Base-by-base conservation (phyloP, 2,888 invertebrate species). In the Drosophila prostipennis region DNA sequence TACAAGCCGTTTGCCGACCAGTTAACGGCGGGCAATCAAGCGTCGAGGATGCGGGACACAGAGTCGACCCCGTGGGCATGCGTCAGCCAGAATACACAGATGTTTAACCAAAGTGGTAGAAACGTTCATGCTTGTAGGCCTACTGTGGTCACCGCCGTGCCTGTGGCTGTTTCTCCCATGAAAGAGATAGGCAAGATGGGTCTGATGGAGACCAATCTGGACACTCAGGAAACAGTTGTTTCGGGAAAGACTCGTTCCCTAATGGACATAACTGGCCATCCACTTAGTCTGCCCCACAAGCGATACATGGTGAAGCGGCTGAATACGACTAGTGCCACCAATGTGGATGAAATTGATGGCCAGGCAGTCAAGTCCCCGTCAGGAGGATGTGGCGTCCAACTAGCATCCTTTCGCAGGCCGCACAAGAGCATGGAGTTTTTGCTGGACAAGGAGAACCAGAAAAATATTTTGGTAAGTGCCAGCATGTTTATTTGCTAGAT, bases 351-450 rank as follows among this genome's bases (percentile, higher is more conserved):
- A 37, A 58, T 64, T 16, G 75, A 74, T 19, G 92, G 91, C 72
- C 91, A 91, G 83, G 91, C 89, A 58, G 59, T 81, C 56, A 84
- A 84, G 61, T 61, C 72, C 46, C 74, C 78, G 78, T 87, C 76
- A 73, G 83, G 89, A 85, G 55, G 73, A 68, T 90, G 90, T 40
- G 78, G 70, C 36, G 88, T 91, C 79, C 91, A 89, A 76, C 90
- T 91, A 60, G 90, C 88, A 39, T 86, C 89, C 90, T 86, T 89
- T 57, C 93, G 91, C 57, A 90, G 94, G 74, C 96, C 96, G 55
- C 96, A 96, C 93, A 97, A 97, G 93, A 97, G 97, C 93, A 97
- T 98, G 97, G 98, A 98, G 94, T 98, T 97, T 94, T 95, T 98
- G 91, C 94, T 98, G 92, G 97, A 97, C 93, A 97, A 97, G 93